phyloP scores from a whole-genome alignment of 2,888 invertebrate species.

The Phyllotreta cruciferae region DNA sequence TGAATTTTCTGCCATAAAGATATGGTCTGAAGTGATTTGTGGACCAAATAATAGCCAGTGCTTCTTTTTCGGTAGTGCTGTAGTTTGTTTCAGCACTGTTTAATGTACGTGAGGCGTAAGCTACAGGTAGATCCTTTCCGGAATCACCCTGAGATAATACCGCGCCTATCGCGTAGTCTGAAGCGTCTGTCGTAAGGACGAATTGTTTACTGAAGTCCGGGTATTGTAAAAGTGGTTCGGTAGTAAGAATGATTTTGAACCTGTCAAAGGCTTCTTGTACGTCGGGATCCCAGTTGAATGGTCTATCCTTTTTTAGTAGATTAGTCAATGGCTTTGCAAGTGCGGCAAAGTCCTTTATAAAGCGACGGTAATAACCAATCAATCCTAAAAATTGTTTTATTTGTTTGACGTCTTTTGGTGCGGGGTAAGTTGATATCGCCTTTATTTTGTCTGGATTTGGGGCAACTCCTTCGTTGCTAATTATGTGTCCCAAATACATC shows the following conservation, averaged over 20 bases:
- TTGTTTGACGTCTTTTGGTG: constrained; percentile 39
- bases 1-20: too few relatives aligned
- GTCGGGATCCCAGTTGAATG: too few relatives aligned
- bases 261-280: constrained; percentile 32
- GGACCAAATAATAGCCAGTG: constrained; percentile 53
- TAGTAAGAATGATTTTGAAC: constrained; percentile 36
- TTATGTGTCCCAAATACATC: constrained; percentile 35
- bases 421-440: constrained; percentile 36
- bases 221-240: constrained; percentile 43
- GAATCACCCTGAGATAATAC: constrained; percentile 44
- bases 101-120: constrained; percentile 51
- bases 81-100: constrained; percentile 53
- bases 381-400: constrained; percentile 39
- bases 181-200: constrained; percentile 52
- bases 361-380: constrained; percentile 39
- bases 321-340: constrained; percentile 37
- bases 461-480: constrained; percentile 29
- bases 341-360: constrained; percentile 37
- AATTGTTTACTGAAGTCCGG: constrained; percentile 49
- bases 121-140: constrained; percentile 50
- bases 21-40: too few relatives aligned
- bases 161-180: constrained; percentile 43
- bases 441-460: constrained; percentile 39
- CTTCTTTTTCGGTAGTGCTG: constrained; percentile 53
- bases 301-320: constrained; percentile 37